A percentile compares a stretch with the other conserved stretches of the same genome.
phyloP scores from a whole-genome alignment of 2,113 vertebrate species.

The Melozone crissalis region DNA sequence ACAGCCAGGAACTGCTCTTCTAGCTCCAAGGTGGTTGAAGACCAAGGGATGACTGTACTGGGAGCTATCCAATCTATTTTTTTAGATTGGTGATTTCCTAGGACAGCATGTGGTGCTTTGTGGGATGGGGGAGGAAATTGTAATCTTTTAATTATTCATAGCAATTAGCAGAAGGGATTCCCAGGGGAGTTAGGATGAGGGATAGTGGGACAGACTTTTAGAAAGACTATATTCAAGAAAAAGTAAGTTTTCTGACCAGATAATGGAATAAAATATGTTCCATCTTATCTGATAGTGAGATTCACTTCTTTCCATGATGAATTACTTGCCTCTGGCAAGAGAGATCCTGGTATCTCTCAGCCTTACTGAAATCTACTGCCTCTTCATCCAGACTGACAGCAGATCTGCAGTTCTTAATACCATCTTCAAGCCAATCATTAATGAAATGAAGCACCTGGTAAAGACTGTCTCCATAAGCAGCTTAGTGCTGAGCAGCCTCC shows the following conservation, averaged over 20 bases:
- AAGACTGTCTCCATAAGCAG: slow-evolving; percentile 52
- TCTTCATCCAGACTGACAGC: slow-evolving; percentile 35
- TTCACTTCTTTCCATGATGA: neutral
- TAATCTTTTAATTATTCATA: slow-evolving; percentile 51
- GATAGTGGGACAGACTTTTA: neutral
- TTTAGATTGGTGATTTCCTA: neutral
- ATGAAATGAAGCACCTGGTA: slow-evolving; percentile 61
- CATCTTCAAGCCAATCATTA: slow-evolving; percentile 49
- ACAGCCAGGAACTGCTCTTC: neutral
- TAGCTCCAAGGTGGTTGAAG: neutral
- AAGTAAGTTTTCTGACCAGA: neutral
- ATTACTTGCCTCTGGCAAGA: neutral
- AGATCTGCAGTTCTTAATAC: slow-evolving; percentile 60
- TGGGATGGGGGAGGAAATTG: neutral
- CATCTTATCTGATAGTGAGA: neutral
- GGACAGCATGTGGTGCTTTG: neutral
- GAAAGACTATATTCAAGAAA: neutral
- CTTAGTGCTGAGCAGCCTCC: slow-evolving; percentile 32
- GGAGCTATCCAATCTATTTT: neutral
- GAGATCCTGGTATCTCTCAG: neutral
- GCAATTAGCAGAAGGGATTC: slow-evolving; percentile 39
- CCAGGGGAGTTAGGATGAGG: neutral
- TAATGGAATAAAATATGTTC: neutral
- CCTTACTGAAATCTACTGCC: neutral
- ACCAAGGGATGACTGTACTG: neutral